phyloP scores from a whole-genome alignment of 2,113 vertebrate species.

The Periophthalmodon schlosseri region DNA sequence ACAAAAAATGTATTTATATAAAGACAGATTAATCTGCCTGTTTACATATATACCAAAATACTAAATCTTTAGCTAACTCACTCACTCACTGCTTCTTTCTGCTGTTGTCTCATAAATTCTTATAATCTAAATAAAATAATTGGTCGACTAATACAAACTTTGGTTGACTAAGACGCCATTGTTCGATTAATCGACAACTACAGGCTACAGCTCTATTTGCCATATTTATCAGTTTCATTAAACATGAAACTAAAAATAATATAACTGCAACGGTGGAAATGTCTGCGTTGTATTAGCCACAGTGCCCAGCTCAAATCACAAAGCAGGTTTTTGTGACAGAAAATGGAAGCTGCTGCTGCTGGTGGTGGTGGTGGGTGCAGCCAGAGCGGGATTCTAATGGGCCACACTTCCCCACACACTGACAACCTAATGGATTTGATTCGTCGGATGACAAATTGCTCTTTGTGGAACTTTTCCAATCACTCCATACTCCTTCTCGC shows the following conservation, averaged over 20 bases:
- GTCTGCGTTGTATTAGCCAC: conserved; percentile 44
- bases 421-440: conserved; percentile 62
- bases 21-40: too few relatives aligned
- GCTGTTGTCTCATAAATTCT: too few relatives aligned
- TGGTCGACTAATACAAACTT: too few relatives aligned
- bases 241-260: conserved; percentile 44
- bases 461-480: conserved; percentile 30
- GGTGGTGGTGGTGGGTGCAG: conserved; percentile 4
- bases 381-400: conserved; percentile 42
- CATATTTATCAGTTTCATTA: conserved; percentile 35
- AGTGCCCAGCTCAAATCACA: conserved; percentile 32
- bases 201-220: neutral
- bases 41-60: too few relatives aligned
- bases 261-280: conserved; percentile 14
- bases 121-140: too few relatives aligned
- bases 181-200: too few relatives aligned
- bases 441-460: conserved; percentile 46
- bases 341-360: conserved; percentile 22
- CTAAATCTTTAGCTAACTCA: too few relatives aligned
- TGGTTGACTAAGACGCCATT: too few relatives aligned
- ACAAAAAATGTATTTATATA: too few relatives aligned
- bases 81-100: too few relatives aligned
- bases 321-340: conserved; percentile 34
- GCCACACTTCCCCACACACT: conserved; percentile 48
- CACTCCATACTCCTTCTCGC: conserved; percentile 6